Evolutionary conservation across 2,888 invertebrate genomes (phyloP), one percentile per base, ranked within the genome.

Genomic region (Syrphus vitripennis): DNA sequence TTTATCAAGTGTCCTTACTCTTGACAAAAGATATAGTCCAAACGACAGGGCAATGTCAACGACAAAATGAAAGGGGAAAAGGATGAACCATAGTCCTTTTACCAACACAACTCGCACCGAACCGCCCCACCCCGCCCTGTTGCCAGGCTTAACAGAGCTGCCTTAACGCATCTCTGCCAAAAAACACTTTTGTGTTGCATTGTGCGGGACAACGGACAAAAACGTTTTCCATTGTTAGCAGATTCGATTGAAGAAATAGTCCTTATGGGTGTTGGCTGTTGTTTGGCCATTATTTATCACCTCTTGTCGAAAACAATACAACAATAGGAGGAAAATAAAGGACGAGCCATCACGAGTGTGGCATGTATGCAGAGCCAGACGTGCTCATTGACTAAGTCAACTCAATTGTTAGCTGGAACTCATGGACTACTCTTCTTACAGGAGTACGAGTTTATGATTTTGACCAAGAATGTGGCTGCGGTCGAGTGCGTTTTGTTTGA

Each of bases 281-380:
- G 84, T 80, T 80, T 80, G 72, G 77, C 63, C 81, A 86, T 74
- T 86, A 86, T 86, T 86, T 86, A 86, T 86, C 86, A 69, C 81
- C 81, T 74, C 81, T 77, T 61, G 77, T 81, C 65, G 77, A 70
- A 86, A 78, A 86, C 86, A 86, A 86, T 77, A 70, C 63, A 84
- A 81, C 80, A 74, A 69, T 67, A 61, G 65, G 37, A 19, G 21
- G 53, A 34, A 76, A 69, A 70, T 48, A 69, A 53, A 29, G 74
- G 72, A 55, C 12, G 79, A 42, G 12, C 63, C 42, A 45, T 63
- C 63, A 63, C 19, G 55, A 63, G 70, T 48, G 48, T 57, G 37
- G 42, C 61, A 48, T 45, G 24, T 57, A n/a, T 67, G 76, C 76
- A 50, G 42, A 70, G 76, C 6, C 71, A 63, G 70, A 76, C 80